Conservation (phyloP, 2,797 vertebrate genomes). For the Spizella passerina region DNA sequence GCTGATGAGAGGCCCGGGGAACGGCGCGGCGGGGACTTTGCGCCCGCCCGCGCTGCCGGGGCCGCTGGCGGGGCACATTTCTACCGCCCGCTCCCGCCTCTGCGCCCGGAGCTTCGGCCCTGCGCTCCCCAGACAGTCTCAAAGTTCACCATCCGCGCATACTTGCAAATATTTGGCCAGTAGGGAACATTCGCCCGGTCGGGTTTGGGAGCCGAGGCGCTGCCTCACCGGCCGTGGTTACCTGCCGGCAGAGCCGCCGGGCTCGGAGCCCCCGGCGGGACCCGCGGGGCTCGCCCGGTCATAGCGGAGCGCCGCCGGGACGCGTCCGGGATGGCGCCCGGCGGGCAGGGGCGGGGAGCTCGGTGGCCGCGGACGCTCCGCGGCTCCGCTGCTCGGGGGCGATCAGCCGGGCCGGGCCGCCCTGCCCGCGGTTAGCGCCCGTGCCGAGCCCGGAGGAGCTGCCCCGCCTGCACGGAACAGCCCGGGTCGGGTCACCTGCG, state of each 20-base stretch:
- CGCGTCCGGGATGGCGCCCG: not conserved
- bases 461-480: not conserved
- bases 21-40: not conserved
- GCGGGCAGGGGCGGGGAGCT: not conserved
- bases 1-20: not conserved
- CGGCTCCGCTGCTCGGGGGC: not conserved
- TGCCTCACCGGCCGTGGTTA: not conserved
- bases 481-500: not conserved
- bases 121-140: not conserved
- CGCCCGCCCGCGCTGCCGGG: not conserved
- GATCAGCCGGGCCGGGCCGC: not conserved
- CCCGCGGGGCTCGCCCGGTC: not conserved
- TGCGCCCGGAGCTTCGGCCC: not conserved
- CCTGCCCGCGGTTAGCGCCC: not conserved
- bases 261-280: not conserved
- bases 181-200: not conserved
- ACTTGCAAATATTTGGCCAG: not conserved
- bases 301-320: conserved; percentile 11
- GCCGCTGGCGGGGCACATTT: not conserved
- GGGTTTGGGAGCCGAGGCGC: not conserved
- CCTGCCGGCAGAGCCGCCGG: not conserved
- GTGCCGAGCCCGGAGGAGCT: not conserved
- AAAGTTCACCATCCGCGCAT: not conserved
- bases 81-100: not conserved
- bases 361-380: not conserved